Base-by-base conservation (phyloP, 64 coral and sea anemone genomes). In the Anthopleura sola region DNA sequence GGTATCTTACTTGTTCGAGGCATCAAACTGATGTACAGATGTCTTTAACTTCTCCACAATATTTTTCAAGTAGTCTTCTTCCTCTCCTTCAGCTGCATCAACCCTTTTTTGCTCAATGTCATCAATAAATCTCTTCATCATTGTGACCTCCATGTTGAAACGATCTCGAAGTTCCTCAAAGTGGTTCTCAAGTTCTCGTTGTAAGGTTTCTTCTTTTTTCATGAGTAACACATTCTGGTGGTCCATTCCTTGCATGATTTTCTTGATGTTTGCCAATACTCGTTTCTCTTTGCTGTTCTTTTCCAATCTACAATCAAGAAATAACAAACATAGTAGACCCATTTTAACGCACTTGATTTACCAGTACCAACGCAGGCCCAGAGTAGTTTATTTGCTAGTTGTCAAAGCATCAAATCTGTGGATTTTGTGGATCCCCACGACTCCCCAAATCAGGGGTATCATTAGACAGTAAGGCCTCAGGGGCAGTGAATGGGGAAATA, bases 1-100 rank as follows among this genome's bases (percentile, higher is more conserved):
- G 50, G 11, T 53, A 71, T 16, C 66, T 88, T 75, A 96, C 94
- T 55, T 87, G 78, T 92, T 92, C 3, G 87, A 86, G 19, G 89
- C 81, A 56, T 97, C 94, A 97, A 97, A 92, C 37, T 87, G 87
- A 29, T 82, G 44, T 40, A 97, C 82, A 24, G 94, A 85, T n/a
- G 82, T 86, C 75, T 89, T 97, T 23, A 97, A 80, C 50, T 87
- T 86, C 39, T 86, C 75, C 39, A 97, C 55, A n/a, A 82, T 90
- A 74, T 89, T 64, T 40, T 82, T 86, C 6, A 87, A 66, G n/a
- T 83, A 36, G 20, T 85, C 55, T 11, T 57, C 68, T 20, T 84
- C 75, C 18, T 58, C 23, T 37, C 84, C 94, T 64, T 74, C 74
- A 36, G 48, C 79, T 15, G 55, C 37, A 9, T 96, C 90, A 71